A percentile compares a stretch with the other conserved stretches of the same genome.
phyloP scores from a whole-genome alignment of 2,113 vertebrate genomes.

The Cephalopholis sonnerati region DNA sequence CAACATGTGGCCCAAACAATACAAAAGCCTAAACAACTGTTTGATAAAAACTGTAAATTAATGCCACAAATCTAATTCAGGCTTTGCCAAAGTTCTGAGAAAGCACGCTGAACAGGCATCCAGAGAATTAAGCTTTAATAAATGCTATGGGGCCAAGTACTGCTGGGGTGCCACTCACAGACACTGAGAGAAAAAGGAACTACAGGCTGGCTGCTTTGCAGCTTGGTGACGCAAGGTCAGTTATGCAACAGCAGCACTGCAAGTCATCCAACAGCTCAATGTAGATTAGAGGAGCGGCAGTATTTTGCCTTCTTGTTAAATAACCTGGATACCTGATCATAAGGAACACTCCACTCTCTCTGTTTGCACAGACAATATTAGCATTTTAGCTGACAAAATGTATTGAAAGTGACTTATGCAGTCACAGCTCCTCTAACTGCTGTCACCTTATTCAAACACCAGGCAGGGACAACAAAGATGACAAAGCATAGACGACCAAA shows the following conservation, averaged over 20 bases:
- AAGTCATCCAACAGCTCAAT: slow-evolving; percentile 83
- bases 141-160: slow-evolving; percentile 47
- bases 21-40: slow-evolving; percentile 2
- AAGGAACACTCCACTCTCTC: slow-evolving; percentile 11
- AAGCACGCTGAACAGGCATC: slow-evolving; percentile 5
- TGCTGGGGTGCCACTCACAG: slow-evolving; percentile 28
- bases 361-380: slow-evolving; percentile 27
- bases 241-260: slow-evolving; percentile 88
- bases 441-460: slow-evolving; percentile 32
- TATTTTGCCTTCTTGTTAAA: slow-evolving; percentile 22
- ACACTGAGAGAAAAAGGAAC: slow-evolving; percentile 57
- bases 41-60: slow-evolving; percentile 40
- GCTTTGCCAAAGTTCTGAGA: slow-evolving; percentile 23
- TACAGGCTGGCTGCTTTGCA: slow-evolving; percentile 59
- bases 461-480: slow-evolving; percentile 35
- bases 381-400: slow-evolving; percentile 32
- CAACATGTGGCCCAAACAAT: slow-evolving; percentile 1
- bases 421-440: neutral
- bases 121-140: slow-evolving; percentile 43
- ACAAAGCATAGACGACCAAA: slow-evolving; percentile 19
- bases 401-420: neutral
- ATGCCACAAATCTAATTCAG: slow-evolving; percentile 29
- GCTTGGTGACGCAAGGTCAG: slow-evolving; percentile 83
- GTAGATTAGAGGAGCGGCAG: slow-evolving; percentile 76
- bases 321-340: slow-evolving; percentile 36